phyloP scores from a whole-genome alignment of 2,113 vertebrate genomes.

The Pampusana beccarii region DNA sequence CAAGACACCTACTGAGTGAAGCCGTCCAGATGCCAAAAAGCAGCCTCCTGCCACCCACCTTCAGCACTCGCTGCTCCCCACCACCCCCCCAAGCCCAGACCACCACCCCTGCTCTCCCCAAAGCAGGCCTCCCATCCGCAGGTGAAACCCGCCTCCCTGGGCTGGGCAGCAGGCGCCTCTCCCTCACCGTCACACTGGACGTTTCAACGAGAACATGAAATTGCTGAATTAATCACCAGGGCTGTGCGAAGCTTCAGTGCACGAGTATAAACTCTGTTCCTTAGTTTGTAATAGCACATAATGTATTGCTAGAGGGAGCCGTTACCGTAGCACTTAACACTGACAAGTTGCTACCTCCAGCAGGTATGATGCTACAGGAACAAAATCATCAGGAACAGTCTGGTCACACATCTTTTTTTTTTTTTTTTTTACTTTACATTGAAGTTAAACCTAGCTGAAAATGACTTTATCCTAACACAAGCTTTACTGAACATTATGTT shows the following conservation, averaged over 20 bases:
- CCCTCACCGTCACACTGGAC: no score
- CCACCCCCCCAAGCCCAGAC: rapidly evolving
- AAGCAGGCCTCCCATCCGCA: rapidly evolving
- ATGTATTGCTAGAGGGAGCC: neutral
- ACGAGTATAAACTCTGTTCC: neutral
- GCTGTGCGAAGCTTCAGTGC: rapidly evolving
- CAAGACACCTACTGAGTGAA: neutral
- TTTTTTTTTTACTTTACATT: neutral
- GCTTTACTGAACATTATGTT: neutral
- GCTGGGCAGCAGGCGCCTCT: neutral
- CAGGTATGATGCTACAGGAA: neutral
- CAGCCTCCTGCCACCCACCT: neutral
- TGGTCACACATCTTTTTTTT: neutral
- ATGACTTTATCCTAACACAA: neutral
- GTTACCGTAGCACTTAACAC: neutral
- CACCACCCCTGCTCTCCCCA: neutral
- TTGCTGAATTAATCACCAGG: neutral
- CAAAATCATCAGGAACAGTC: neutral
- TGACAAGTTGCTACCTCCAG: neutral
- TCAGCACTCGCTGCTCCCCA: neutral
- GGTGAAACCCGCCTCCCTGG: rapidly evolving
- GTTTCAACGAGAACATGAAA: neutral
- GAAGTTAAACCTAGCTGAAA: neutral
- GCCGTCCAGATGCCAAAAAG: neutral
- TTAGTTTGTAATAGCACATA: neutral